Evolutionary conservation across 2,113 vertebrate genomes (phyloP), one percentile per base, ranked within the genome.

Genomic region (Syngnathus scovelli): DNA sequence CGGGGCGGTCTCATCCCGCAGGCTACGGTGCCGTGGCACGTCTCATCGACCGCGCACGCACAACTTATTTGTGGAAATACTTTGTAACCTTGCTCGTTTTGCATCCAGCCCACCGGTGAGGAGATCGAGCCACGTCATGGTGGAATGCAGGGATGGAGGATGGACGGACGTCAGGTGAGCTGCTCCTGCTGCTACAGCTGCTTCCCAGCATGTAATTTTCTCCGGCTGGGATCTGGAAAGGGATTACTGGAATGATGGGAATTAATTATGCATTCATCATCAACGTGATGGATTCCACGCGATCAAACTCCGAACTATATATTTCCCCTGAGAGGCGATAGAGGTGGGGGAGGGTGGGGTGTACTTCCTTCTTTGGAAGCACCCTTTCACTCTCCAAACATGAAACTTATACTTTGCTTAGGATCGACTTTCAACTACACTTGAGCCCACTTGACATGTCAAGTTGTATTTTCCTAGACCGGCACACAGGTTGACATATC

Each of bases 61-160:
- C 78, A 84, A 88, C 86, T 87, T 87, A 89, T 90, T 85, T 88
- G 87, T 87, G 87, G 82, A 90, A 90, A 90, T 84, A 87, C 87
- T 87, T 85, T 84, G 82, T 84, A 88, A 90, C 87, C 84, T 87
- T 89, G 81, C 79, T 63, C 65, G 84, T 88, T 87, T 78, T 86
- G 87, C 82, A 83, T 79, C 72, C 48, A 56, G 69, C 27, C 3
- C 27, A 33, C 27, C 27, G 27, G 27, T 23, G 69, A 60, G 65
- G 68, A 77, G 27, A 33, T 33, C 27, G 27, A 33, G 27, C 27
- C 27, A 33, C 27, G 27, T 33, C 27, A 33, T 2, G 27, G 27
- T 21, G n/a, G 52, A 11, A 11, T 11, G 7, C 1, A 4, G 13
- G n/a, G 11, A 23, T 4, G 52, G 10, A 12, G 13, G 12, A 44